Evolutionary conservation across 2,113 vertebrate genomes (phyloP).

Genomic region (Paralichthys olivaceus): DNA sequence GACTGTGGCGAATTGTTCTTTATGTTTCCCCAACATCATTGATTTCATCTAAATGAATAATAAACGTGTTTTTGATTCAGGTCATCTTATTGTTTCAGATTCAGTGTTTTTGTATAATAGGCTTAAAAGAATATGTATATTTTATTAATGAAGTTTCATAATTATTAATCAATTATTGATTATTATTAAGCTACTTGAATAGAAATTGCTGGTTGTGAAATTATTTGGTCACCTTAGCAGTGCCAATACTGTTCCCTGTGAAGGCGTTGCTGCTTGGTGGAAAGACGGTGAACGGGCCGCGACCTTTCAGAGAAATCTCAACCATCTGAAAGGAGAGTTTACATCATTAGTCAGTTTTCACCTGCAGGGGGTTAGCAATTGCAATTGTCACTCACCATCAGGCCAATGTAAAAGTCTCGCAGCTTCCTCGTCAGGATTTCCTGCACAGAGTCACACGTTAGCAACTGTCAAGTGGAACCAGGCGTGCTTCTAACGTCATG

Average conservation of each 20-base stretch:
- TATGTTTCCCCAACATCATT: conserved; percentile 45
- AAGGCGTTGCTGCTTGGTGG: conserved; percentile 72
- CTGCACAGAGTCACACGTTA: conserved; percentile 69
- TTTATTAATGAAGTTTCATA: too few relatives aligned
- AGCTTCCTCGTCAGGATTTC: conserved; percentile 80
- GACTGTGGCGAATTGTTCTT: conserved; percentile 68
- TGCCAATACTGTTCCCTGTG: background rate
- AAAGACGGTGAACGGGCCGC: conserved; percentile 92
- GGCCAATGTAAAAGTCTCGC: conserved; percentile 77
- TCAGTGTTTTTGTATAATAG: too few relatives aligned
- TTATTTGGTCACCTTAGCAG: background rate
- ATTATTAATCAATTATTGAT: too few relatives aligned
- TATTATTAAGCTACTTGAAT: too few relatives aligned
- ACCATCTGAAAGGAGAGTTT: conserved; percentile 73
- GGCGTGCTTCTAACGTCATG: too few relatives aligned
- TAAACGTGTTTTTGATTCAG: background rate
- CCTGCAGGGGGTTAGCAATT: background rate
- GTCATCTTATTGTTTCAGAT: too few relatives aligned
- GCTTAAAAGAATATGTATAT: too few relatives aligned
- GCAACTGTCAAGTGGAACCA: background rate
- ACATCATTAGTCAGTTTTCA: background rate
- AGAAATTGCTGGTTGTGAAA: background rate
- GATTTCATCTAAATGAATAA: conserved; percentile 68
- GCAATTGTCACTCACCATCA: conserved; percentile 78
- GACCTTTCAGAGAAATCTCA: conserved; percentile 71